These are phyloP conservation scores for Pipistrellus pygmaeus DNA, from an alignment of 2,797 vertebrate species.

Conservation along the genomic window DNA sequence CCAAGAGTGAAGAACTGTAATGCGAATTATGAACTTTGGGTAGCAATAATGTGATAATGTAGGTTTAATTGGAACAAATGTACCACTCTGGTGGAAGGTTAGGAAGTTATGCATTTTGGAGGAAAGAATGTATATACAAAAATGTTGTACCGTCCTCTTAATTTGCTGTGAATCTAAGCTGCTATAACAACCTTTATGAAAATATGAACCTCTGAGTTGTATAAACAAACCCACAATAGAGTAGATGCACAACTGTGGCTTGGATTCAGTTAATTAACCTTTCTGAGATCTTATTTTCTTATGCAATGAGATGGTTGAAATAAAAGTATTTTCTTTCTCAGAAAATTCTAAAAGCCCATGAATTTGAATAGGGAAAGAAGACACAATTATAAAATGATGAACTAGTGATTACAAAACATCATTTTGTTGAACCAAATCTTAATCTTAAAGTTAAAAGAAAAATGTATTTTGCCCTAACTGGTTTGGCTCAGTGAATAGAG, in stretches of 20 bases:
- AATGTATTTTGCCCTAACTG: neutral
- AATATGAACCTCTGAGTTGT: neutral
- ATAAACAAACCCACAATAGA: neutral
- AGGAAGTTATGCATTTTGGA: neutral
- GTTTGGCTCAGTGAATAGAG: too few relatives aligned
- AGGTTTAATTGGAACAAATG: neutral
- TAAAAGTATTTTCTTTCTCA: neutral
- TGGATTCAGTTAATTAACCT: neutral
- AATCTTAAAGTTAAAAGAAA: neutral
- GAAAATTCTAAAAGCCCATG: neutral
- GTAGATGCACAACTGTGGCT: neutral
- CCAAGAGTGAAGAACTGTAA: neutral
- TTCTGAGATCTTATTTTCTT: neutral
- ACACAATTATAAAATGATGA: neutral
- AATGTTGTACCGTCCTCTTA: neutral
- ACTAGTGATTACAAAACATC: neutral
- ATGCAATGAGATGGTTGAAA: neutral
- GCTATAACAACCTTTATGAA: neutral
- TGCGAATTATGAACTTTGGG: neutral
- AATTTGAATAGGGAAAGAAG: neutral
- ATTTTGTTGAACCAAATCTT: neutral
- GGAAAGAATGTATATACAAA: neutral
- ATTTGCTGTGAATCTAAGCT: neutral
- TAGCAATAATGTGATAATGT: too few relatives aligned
- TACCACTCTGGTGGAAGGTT: neutral